Evolutionary conservation across 2,888 invertebrate genomes (phyloP), one percentile per base, ranked within the genome.

Genomic region (Beris chalybata): DNA sequence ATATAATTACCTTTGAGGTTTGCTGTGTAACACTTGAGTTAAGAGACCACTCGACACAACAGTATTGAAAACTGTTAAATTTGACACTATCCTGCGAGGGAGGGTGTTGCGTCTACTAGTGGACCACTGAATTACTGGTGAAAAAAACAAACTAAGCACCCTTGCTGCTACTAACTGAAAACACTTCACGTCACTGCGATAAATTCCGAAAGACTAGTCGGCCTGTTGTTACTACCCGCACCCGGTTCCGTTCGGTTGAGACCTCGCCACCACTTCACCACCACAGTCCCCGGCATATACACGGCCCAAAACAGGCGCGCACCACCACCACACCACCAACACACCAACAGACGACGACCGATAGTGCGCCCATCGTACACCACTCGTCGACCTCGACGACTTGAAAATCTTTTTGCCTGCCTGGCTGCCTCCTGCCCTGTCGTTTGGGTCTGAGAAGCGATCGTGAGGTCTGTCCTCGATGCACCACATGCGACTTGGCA

Each of bases 371-470:
- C 61, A 61, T 52, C 61, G 61, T 50, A 47, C 11, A 55, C 53
- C 64, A 65, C 56, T 64, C 29, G 65, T 47, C 65, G 65, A 65
- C 65, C 65, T 65, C 65, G 38, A 65, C 43, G 38, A 32, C 7
- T 59, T 31, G 32, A 50, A 52, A 11, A 22, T 52, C 29, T 30
- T 31, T 15, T 48, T 61, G 50, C 50, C n/a, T 15, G 29, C 29
- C 53, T 15, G 29, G 3, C 53, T 30, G 53, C 50, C 50, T 11
- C 13, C 50, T 7, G 9, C 50, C 50, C 12, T 50, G 29, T 12
- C 48, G n/a, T 1, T 30, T 59, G 47, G 58, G 7, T 54, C 22
- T 22, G 22, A 22, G 22, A 22, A 22, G 22, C 22, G 22, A 22
- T 22, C 22, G 22, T 22, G 22, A 22, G 29, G 11, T n/a, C 12